These are phyloP conservation scores for Alauda arvensis DNA, from an alignment of 2,797 vertebrate species.

Conservation along the genomic window DNA sequence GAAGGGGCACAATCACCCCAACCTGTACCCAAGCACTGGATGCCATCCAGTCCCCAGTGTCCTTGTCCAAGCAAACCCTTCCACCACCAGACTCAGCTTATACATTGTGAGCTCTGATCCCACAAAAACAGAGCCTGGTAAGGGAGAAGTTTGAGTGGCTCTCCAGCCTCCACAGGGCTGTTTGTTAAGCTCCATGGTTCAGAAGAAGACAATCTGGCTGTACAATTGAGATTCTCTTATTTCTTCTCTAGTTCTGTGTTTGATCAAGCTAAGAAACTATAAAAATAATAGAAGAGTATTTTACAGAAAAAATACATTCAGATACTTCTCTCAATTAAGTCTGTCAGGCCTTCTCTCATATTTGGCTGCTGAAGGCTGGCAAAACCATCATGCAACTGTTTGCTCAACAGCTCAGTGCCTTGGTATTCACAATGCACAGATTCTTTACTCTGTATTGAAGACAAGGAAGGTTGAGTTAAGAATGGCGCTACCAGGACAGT, in stretches of 20 bases:
- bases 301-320: background rate
- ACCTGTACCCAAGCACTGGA: background rate
- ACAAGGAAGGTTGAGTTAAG: background rate
- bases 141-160: background rate
- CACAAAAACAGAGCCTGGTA: background rate
- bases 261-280: background rate
- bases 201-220: background rate
- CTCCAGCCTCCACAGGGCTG: background rate
- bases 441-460: background rate
- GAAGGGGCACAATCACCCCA: background rate
- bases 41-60: background rate
- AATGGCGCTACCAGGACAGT: background rate
- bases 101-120: background rate
- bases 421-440: fast-evolving
- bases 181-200: background rate
- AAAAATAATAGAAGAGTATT: background rate
- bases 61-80: background rate
- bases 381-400: background rate
- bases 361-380: background rate
- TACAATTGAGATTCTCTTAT: background rate
- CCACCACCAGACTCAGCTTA: background rate
- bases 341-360: background rate
- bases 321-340: background rate
- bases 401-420: background rate
- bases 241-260: background rate